A percentile compares a stretch with the other conserved stretches of the same genome.
phyloP scores from a whole-genome alignment of 2,113 vertebrate species.

The Myiozetetes cayanensis region DNA sequence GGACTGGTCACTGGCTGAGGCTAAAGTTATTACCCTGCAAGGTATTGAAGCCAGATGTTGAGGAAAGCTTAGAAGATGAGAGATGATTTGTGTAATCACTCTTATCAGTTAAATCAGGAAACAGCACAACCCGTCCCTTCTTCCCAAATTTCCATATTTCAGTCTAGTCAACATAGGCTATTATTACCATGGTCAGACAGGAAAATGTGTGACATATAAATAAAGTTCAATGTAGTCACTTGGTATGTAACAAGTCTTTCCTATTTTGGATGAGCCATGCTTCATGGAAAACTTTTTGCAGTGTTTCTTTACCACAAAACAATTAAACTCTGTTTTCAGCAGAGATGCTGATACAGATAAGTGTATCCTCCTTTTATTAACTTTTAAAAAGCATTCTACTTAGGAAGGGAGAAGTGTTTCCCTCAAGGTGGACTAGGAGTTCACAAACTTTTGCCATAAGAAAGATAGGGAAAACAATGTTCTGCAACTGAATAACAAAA shows the following conservation, averaged over 20 bases:
- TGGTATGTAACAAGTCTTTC: not conserved
- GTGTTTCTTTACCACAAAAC: not conserved
- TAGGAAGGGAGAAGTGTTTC: not conserved
- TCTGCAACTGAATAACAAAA: not conserved
- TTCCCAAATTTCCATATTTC: not conserved
- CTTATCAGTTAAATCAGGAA: not conserved
- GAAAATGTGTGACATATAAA: not conserved
- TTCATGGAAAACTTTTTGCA: not conserved
- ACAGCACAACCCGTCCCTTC: not conserved
- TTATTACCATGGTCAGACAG: not conserved
- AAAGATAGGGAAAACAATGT: not conserved
- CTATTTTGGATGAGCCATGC: not conserved
- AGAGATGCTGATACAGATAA: not conserved
- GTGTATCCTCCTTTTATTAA: not conserved
- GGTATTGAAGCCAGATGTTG: not conserved
- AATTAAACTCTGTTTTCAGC: not conserved
- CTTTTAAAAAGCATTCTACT: not conserved
- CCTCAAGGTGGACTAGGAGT: not conserved
- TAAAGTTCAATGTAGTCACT: not conserved
- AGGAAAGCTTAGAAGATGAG: not conserved
- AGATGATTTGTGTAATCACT: not conserved
- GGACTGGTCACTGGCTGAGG: not conserved
- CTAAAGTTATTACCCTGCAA: not conserved
- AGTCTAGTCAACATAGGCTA: not conserved
- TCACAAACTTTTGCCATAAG: not conserved